Conservation (phyloP, 2,888 invertebrate species). For the Gari tellinella region DNA sequence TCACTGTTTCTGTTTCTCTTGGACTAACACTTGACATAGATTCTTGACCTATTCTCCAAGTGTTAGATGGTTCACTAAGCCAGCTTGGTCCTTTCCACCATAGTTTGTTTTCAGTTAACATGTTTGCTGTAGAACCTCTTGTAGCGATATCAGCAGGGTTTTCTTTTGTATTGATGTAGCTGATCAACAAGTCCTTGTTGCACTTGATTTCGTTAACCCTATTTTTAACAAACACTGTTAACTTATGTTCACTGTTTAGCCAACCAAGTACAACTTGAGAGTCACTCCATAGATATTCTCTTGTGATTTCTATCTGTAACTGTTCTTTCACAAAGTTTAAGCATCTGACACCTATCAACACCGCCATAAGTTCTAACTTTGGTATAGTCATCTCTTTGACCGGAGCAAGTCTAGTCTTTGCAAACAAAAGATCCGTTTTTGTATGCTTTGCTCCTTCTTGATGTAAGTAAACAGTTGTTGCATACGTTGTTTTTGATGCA, state of each 20-base stretch:
- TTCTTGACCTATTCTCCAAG: too few species aligned
- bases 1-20: too few species aligned
- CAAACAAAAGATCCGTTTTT: conserved; percentile 28
- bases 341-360: conserved; percentile 19
- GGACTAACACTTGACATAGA: too few species aligned
- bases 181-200: neutral
- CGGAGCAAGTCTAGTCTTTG: conserved; percentile 37
- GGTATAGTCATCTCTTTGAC: conserved; percentile 38
- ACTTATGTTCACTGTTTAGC: conserved; percentile 7
- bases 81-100: conserved; percentile 27
- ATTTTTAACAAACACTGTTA: conserved; percentile 25
- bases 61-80: too few species aligned
- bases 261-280: conserved; percentile 22
- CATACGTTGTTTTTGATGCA: conserved; percentile 26
- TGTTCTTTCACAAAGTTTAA: conserved; percentile 12
- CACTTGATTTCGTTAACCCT: conserved; percentile 12
- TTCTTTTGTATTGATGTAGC: conserved; percentile 12
- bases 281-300: conserved; percentile 5
- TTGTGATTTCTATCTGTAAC: neutral
- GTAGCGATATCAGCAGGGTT: conserved; percentile 32
- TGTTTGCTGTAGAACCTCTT: neutral
- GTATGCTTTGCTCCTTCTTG: neutral
- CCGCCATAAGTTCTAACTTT: conserved; percentile 37
- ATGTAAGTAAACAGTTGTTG: conserved; percentile 23
- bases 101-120: neutral